A percentile compares a stretch with the other conserved stretches of the same genome.
Evolutionary conservation across 2,888 invertebrate genomes (phyloP).

Genomic region (Spatulosminthurus flaviceps): DNA sequence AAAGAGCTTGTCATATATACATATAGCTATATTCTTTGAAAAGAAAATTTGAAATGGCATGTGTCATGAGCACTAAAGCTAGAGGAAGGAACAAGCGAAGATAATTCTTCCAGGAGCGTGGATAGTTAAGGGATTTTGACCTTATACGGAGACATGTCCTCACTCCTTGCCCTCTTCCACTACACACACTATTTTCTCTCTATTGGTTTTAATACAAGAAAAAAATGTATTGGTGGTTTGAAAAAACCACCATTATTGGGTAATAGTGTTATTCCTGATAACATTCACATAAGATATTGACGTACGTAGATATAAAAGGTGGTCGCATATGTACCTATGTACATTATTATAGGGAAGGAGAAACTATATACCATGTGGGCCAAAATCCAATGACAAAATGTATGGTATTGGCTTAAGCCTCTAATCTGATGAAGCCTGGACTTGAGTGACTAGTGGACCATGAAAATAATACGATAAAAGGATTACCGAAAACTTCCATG

Average conservation of each 20-base stretch:
- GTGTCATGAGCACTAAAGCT: constrained; percentile 15
- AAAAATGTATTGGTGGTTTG: too few relatives aligned
- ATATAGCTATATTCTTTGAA: background rate
- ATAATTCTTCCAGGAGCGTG: constrained; percentile 33
- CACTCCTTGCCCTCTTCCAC: too few relatives aligned
- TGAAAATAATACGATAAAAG: constrained; percentile 48
- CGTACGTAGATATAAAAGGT: too few relatives aligned
- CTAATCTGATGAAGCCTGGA: constrained; percentile 34
- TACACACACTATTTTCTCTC: too few relatives aligned
- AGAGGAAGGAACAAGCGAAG: background rate
- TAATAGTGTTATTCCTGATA: too few relatives aligned
- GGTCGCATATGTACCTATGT: too few relatives aligned
- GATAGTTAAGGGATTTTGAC: constrained; percentile 23
- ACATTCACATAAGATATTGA: too few relatives aligned
- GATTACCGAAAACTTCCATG: constrained; percentile 76
- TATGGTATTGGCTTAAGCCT: background rate
- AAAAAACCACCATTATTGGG: too few relatives aligned
- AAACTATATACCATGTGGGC: background rate
- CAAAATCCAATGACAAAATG: constrained; percentile 12
- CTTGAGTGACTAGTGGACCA: constrained; percentile 29
- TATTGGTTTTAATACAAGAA: too few relatives aligned
- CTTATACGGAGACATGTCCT: too few relatives aligned
- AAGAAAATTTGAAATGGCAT: constrained; percentile 22
- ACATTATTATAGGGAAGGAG: too few relatives aligned
- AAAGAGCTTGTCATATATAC: background rate